These are phyloP conservation scores for Morinoia aosen DNA, from an alignment of 2,888 invertebrate species.

Conservation along the genomic window DNA sequence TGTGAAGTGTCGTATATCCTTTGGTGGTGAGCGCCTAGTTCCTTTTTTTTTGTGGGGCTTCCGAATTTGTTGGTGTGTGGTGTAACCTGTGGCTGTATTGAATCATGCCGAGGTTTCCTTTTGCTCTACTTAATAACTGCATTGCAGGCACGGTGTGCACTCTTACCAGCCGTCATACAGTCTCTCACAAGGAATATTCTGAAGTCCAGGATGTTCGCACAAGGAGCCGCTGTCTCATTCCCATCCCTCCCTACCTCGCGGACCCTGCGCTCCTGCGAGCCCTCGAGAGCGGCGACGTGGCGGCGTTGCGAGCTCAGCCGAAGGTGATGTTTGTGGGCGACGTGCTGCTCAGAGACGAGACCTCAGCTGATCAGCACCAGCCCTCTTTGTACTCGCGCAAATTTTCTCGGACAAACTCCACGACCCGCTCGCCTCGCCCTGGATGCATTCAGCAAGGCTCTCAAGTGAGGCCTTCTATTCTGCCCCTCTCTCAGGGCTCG, in stretches of 20 bases:
- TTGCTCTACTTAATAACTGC: not conserved
- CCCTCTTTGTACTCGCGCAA: not conserved
- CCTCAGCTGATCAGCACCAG: not conserved
- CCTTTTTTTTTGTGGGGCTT: not conserved
- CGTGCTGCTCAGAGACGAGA: not conserved
- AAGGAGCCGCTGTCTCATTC: not conserved
- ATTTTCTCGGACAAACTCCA: not conserved
- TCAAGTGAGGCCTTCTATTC: not conserved
- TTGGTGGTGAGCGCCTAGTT: not conserved
- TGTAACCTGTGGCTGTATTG: not conserved
- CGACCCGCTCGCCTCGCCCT: not conserved
- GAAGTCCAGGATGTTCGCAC: not conserved
- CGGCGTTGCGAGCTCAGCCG: not conserved
- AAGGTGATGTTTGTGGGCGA: not conserved
- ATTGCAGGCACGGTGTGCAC: conserved; percentile 59
- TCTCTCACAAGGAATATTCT: not conserved
- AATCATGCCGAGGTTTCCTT: not conserved
- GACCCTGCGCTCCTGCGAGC: not conserved
- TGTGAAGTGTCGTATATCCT: not conserved
- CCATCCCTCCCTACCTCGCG: not conserved
- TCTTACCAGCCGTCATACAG: conserved; percentile 9
- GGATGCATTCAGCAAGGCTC: not conserved
- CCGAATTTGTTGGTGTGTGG: not conserved
- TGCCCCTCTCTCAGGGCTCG: not conserved
- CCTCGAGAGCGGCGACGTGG: not conserved